Evolutionary conservation across 1,140 invertebrate species (phyloP).

Genomic region (Drepana arcuata): DNA sequence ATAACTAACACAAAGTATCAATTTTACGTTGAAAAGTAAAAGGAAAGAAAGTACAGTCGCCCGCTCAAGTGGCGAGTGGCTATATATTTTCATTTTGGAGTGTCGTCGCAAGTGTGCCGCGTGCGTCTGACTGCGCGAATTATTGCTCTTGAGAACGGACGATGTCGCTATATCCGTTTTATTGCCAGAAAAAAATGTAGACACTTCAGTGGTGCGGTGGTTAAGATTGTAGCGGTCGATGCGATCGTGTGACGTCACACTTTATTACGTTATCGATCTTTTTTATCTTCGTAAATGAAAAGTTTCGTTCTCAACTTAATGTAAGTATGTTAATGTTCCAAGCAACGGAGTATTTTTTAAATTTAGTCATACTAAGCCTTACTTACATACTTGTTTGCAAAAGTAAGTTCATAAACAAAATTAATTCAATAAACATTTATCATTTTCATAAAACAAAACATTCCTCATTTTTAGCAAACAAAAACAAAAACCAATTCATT

Average conservation of each 20-base stretch:
- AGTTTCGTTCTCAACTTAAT: background rate
- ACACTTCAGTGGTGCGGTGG: background rate
- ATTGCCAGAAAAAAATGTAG: conserved; percentile 8
- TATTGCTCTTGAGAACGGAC: conserved; percentile 21
- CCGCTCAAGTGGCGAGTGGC: conserved; percentile 17
- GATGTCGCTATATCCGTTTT: conserved; percentile 12
- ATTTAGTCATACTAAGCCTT: too few relatives aligned
- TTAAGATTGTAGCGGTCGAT: background rate
- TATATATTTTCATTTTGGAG: conserved; percentile 32
- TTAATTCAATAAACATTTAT: too few relatives aligned
- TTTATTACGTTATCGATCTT: background rate
- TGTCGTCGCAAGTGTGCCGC: conserved; percentile 15
- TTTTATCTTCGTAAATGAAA: background rate
- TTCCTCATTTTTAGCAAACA: too few relatives aligned
- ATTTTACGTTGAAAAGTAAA: too few relatives aligned
- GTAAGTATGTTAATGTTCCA: background rate
- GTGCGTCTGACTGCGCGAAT: conserved; percentile 27
- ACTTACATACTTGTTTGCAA: too few relatives aligned
- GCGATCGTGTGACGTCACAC: background rate
- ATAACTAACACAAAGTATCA: background rate
- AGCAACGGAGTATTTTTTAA: too few relatives aligned
- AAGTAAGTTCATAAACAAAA: too few relatives aligned
- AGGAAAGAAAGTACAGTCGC: background rate
- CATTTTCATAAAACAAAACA: too few relatives aligned
- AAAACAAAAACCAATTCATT: too few relatives aligned